phyloP scores from a whole-genome alignment of 1,140 invertebrate genomes.

The Lineus longissimus region DNA sequence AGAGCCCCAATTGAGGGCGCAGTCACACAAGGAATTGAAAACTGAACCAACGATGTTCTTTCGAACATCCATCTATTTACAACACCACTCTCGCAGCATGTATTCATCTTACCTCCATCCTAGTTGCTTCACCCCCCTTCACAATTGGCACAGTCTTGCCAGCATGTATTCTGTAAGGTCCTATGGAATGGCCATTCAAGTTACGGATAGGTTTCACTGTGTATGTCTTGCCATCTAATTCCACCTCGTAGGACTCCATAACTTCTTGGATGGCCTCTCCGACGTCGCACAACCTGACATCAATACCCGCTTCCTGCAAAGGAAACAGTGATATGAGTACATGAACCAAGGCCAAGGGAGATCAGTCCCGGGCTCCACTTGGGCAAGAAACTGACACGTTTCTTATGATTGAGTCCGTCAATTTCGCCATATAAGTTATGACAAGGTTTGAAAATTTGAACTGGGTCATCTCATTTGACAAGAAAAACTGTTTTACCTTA shows the following conservation, averaged over 20 bases:
- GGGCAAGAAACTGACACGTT: too few species aligned
- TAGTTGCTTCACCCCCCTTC: constrained; percentile 93
- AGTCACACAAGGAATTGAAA: too few species aligned
- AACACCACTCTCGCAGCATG: too few species aligned
- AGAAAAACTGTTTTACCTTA: constrained; percentile 52
- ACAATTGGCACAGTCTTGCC: constrained; percentile 99
- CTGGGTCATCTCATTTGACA: too few species aligned
- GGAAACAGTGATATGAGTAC: constrained; percentile 4
- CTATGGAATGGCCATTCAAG: constrained; percentile 97
- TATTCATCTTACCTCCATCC: constrained; percentile 81
- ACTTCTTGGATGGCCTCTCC: constrained; percentile 97
- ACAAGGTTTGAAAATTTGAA: too few species aligned
- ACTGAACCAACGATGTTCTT: too few species aligned
- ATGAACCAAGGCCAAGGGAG: neutral
- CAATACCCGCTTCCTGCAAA: constrained; percentile 79
- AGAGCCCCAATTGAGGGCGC: too few species aligned
- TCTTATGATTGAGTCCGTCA: too few species aligned
- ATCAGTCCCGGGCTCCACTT: neutral
- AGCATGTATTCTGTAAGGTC: constrained; percentile 95
- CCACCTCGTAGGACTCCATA: constrained; percentile 99
- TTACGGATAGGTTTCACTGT: constrained; percentile 93
- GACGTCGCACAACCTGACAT: constrained; percentile 95
- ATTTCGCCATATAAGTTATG: too few species aligned
- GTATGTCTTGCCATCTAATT: constrained; percentile 94
- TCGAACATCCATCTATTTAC: too few species aligned